Percentiles rank a stretch among this genome's conserved stretches.
Evolutionary conservation across 2,113 vertebrate genomes (phyloP).

Genomic region (Tapirus terrestris): DNA sequence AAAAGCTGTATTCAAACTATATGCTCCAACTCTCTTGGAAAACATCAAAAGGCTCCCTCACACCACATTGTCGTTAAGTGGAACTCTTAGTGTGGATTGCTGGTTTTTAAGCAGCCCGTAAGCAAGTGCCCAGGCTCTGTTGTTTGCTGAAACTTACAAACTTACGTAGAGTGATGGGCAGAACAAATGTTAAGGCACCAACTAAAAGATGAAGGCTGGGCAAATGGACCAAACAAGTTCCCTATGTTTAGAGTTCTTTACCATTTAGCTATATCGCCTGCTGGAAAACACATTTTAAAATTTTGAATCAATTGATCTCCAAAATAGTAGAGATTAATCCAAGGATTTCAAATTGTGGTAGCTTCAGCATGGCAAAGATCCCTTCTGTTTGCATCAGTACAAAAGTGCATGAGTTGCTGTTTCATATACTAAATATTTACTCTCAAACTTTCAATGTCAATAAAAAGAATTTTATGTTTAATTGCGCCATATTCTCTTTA

Average conservation of each 20-base stretch:
- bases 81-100: too few relatives aligned
- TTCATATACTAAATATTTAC: not conserved
- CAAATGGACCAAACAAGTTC: accelerated
- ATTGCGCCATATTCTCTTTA: not conserved
- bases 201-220: not conserved
- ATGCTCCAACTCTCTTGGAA: not conserved
- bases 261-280: accelerated
- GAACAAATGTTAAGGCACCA: accelerated
- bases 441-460: not conserved
- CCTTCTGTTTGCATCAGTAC: not conserved
- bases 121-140: accelerated
- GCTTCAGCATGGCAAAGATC: too few relatives aligned
- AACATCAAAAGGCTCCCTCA: not conserved
- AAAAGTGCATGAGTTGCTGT: not conserved
- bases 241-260: not conserved
- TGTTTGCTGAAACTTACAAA: not conserved
- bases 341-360: not conserved
- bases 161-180: accelerated
- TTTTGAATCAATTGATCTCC: not conserved
- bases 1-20: accelerated
- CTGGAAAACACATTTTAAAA: not conserved
- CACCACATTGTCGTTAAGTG: accelerated
- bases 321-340: not conserved
- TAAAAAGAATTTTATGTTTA: not conserved
- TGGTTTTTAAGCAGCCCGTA: not conserved